Evolutionary conservation across 2,113 vertebrate species (phyloP), one percentile per base, ranked within the genome.

Genomic region (Callionymus lyra): DNA sequence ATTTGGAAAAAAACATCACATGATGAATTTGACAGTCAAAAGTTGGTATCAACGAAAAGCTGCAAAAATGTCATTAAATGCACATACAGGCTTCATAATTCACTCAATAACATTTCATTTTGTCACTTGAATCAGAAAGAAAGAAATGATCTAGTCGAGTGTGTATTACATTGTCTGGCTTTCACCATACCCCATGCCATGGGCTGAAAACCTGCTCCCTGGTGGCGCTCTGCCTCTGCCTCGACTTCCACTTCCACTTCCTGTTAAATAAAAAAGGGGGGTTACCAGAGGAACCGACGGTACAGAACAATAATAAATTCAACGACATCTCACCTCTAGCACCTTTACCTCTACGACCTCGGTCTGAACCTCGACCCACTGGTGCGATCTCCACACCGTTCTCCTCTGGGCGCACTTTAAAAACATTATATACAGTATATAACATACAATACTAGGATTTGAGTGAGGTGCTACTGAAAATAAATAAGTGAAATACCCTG

Each of bases 181-280:
- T 15, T 12, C 36, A 42, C 4, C 88, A 70, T 89, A 98, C 94
- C 93, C 94, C 90, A 98, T 97, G 76, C 90, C 89, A 81, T 94
- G 94, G 60, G 88, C 84, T 77, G 92, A 91, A 85, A 97, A 93
- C 74, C 91, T 88, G 82, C 89, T 92, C 72, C 88, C 89, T 10
- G 83, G 56, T 39, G 81, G 62, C 57, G 87, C 90, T 82, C 89
- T 88, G 39, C 90, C 92, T 85, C 91, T 84, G 56, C 88, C 90
- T 79, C 89, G 85, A 70, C 89, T 81, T 59, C 83, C 91, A 70
- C 89, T 81, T 59, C 83, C 91, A 84, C 88, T 88, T 57, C 89
- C 93, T 93, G 39, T 8, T 64, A 1, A 54, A 64, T 6, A 52
- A 38, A 41, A 10, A 50, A 17, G 53, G 16, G 38, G 15, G 49